Base-by-base conservation (phyloP, 64 coral and sea anemone genomes). In the Platygyra sinensis region DNA sequence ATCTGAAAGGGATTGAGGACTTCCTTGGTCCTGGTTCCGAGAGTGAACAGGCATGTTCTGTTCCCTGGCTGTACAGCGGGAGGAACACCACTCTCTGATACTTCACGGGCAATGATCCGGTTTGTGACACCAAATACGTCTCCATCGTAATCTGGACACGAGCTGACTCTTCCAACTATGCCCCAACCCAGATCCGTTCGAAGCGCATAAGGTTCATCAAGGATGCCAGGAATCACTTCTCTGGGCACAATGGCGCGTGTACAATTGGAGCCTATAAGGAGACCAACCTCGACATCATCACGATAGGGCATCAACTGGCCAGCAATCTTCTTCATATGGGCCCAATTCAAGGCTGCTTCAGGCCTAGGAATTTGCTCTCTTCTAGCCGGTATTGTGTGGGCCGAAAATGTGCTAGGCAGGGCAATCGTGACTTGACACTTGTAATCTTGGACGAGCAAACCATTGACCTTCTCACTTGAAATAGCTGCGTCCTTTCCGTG, bases 211-310 rank as follows among this genome's bases (percentile, higher is more conserved):
- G 72, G 87, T 15, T 38, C 60, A 20, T 89, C 55, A 24, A 30
- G 17, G 17, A 19, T 25, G 5, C 73, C 87, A 3, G 73, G 73
- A 14, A 89, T 77, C 1, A 89, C 72, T 61, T 89, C 87, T 27
- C 52, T 31, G 20, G 87, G 87, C 4, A 89, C 55, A 2, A n/a
- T n/a, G n/a, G n/a, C n/a, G 72, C 87, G 10, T 12, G 72, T 2
- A 62, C 87, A 89, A 61, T 89, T 76, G 5, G 28, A 77, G 6
- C 87, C 87, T 16, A 89, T 89, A 3, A 89, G 55, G n/a, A 89
- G 73, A 11, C 72, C 87, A 24, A 89, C 54, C 54, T n/a, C 51
- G 6, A 77, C 27, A 16, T 77, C 36, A 1, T 77, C 12, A 76
- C 32, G 42, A 76, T 62, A 77, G 22, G 87, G 87, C 73, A 77